Percentiles rank a stretch among this genome's conserved stretches.
Evolutionary conservation across 2,797 vertebrate genomes (phyloP).

Genomic region (Phaenicophaeus curvirostris): DNA sequence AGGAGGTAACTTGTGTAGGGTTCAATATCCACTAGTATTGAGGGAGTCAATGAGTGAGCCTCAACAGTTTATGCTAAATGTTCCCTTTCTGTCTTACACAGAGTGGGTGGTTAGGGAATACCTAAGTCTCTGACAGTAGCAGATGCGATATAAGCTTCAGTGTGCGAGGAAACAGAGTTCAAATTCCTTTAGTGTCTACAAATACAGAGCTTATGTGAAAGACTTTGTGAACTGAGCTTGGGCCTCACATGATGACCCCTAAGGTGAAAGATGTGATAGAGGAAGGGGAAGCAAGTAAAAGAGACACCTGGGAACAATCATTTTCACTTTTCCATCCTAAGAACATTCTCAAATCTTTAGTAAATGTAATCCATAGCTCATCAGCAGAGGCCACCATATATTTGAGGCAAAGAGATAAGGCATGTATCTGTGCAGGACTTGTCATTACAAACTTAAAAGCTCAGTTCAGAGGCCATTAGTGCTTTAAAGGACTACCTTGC

Average conservation of each 20-base stretch:
- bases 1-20: not conserved
- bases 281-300: not conserved
- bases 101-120: not conserved
- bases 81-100: not conserved
- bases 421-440: not conserved
- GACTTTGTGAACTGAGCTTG: not conserved
- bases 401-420: not conserved
- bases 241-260: not conserved
- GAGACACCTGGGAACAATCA: rapidly evolving
- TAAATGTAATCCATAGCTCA: not conserved
- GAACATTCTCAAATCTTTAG: not conserved
- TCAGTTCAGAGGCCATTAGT: not conserved
- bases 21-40: not conserved
- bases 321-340: not conserved
- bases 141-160: not conserved
- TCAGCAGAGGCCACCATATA: not conserved
- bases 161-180: not conserved
- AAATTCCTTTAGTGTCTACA: not conserved
- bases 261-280: not conserved
- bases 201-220: not conserved
- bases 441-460: not conserved
- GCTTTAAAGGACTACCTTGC: not conserved
- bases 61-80: not conserved
- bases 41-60: not conserved
- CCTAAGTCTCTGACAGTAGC: no score